These are phyloP conservation scores for Meriones unguiculatus DNA, from an alignment of 2,113 vertebrate species.

Conservation along the genomic window DNA sequence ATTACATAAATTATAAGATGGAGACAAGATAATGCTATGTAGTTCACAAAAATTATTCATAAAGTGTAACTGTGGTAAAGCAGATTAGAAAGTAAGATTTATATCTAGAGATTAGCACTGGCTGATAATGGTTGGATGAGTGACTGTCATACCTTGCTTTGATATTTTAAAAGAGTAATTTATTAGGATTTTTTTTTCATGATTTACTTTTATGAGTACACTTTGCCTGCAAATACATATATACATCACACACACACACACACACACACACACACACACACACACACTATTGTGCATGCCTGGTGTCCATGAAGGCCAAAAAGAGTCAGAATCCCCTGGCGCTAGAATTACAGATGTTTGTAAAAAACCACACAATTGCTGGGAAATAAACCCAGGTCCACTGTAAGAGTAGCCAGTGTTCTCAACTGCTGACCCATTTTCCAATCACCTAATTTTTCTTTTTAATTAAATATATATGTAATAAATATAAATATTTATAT, in stretches of 20 bases:
- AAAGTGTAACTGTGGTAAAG: neutral
- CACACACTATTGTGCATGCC: neutral
- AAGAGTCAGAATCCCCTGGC: neutral
- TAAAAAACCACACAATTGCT: neutral
- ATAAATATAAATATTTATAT: too few species aligned
- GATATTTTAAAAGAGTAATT: conserved; percentile 25
- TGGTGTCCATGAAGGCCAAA: neutral
- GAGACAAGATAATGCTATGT: neutral
- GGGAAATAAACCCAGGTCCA: neutral
- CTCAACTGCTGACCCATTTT: neutral
- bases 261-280: too few species aligned
- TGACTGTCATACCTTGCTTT: neutral
- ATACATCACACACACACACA: too few species aligned
- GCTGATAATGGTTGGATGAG: neutral
- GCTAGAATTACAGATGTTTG: neutral
- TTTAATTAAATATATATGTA: neutral
- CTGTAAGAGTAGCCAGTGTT: neutral
- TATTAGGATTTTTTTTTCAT: neutral
- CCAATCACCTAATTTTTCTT: neutral
- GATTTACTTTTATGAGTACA: neutral
- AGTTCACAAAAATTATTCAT: conserved; percentile 18
- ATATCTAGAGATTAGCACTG: conserved; percentile 1
- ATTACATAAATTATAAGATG: neutral
- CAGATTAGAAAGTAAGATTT: neutral
- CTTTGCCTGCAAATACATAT: neutral